Evolutionary conservation across 2,888 invertebrate genomes (phyloP), one percentile per base, ranked within the genome.

Genomic region (Andrena haemorrhoa): DNA sequence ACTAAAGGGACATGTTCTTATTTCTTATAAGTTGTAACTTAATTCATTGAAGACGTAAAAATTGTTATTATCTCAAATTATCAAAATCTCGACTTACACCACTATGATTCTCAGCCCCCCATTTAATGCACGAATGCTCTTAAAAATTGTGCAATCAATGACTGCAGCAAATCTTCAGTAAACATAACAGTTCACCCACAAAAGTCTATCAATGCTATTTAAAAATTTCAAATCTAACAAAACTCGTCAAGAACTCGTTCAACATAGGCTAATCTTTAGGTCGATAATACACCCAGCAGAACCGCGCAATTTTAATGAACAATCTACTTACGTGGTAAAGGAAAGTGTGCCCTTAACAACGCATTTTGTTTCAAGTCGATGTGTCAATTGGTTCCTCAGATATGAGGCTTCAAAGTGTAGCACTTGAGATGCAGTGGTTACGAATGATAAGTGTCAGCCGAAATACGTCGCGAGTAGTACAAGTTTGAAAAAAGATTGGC

Each of bases 341-440:
- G 41, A 26, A 12, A 23, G 8, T 6, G 8, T 20, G 6, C 29
- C 16, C n/a, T 65, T 41, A 31, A 74, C 16, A 47, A 56, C 2
- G 6, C 29, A n/a, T 6, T 68, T 58, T 74, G n/a, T 68, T 68
- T 33, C 47, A 31, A 33, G n/a, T 7, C 58, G 31, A 74, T 66
- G 5, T 10, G 31, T 56, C 56, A 10, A 74, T 41, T 29, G 6
- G 29, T 66, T 23, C 56, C n/a, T 31, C 10, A 31, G 47, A 23
- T 41, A 23, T 16, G 5, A 6, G 8, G 10, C 10, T 47, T 31
- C 23, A 20, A 66, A 58, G 23, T 12, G 6, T 2, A 33, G 31
- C 66, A 20, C 68, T 16, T 35, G 35, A 56, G 53, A 23, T 8
- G 2, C 53, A 23, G 23, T 56, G 26, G 53, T 56, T 56, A 56